Conservation (phyloP, 64 coral and sea anemone genomes). For the Acropora yongei region DNA sequence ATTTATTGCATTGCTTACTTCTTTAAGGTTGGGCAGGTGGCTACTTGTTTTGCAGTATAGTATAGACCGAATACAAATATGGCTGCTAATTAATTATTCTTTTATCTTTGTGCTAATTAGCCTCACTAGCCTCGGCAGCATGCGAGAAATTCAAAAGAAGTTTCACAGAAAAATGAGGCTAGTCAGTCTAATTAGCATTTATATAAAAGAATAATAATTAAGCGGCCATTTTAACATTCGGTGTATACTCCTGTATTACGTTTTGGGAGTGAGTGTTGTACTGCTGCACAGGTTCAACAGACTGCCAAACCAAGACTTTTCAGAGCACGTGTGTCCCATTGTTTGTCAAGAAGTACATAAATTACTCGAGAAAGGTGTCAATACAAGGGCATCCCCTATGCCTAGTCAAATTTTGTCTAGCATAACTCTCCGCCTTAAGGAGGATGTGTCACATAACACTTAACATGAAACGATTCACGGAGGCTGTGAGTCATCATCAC, state of each 20-base stretch:
- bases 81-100: too few relatives aligned
- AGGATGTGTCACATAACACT: slow-evolving; percentile 50
- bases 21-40: slow-evolving; percentile 24
- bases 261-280: background rate
- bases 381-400: background rate
- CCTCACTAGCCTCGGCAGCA: too few relatives aligned
- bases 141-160: too few relatives aligned
- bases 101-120: too few relatives aligned
- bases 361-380: slow-evolving; percentile 47
- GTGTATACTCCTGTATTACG: background rate
- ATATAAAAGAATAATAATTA: too few relatives aligned
- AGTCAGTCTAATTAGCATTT: too few relatives aligned
- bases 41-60: background rate
- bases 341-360: background rate
- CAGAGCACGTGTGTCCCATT: background rate
- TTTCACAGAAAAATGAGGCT: too few relatives aligned
- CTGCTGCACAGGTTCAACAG: background rate
- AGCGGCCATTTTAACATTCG: too few relatives aligned
- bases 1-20: background rate
- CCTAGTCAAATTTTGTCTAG: slow-evolving; percentile 18
- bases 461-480: slow-evolving; percentile 14
- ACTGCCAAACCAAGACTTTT: background rate
- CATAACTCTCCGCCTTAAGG: slow-evolving; percentile 34
- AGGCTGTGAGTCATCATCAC: background rate
- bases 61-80: too few relatives aligned